Conservation (phyloP, 2,113 vertebrate genomes). For the Merops nubicus region DNA sequence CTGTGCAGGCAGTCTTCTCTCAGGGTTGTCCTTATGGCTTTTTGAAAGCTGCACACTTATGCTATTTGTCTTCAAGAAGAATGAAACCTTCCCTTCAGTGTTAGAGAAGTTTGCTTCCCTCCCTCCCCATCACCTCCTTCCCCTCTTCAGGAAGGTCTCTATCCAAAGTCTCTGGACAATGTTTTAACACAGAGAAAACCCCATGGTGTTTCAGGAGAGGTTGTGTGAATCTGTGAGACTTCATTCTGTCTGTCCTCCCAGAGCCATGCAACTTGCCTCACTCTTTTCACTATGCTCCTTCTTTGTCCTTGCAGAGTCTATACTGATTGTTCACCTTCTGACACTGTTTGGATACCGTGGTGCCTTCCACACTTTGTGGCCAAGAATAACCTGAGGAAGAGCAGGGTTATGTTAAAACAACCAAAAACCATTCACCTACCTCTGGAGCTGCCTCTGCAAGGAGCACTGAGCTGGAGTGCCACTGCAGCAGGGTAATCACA, state of each 20-base stretch:
- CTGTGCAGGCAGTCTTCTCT: not conserved
- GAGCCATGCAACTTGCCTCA: not conserved
- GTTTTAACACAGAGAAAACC: not conserved
- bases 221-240: not conserved
- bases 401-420: not conserved
- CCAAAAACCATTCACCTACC: constrained; percentile 52
- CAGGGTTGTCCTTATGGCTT: not conserved
- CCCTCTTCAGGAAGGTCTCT: not conserved
- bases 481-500: constrained; percentile 53
- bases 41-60: not conserved
- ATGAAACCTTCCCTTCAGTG: not conserved
- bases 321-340: not conserved
- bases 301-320: not conserved
- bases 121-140: not conserved
- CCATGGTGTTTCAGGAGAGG: not conserved
- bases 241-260: not conserved
- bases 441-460: constrained; percentile 26
- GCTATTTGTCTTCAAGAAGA: not conserved
- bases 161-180: not conserved
- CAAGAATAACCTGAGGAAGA: not conserved
- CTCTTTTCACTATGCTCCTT: not conserved
- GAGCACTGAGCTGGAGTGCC: constrained; percentile 41
- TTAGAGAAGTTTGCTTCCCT: not conserved
- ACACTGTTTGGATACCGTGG: accelerated
- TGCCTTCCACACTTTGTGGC: not conserved